Conservation (phyloP, 2,888 invertebrate genomes). For the Acrocera orbiculus region DNA sequence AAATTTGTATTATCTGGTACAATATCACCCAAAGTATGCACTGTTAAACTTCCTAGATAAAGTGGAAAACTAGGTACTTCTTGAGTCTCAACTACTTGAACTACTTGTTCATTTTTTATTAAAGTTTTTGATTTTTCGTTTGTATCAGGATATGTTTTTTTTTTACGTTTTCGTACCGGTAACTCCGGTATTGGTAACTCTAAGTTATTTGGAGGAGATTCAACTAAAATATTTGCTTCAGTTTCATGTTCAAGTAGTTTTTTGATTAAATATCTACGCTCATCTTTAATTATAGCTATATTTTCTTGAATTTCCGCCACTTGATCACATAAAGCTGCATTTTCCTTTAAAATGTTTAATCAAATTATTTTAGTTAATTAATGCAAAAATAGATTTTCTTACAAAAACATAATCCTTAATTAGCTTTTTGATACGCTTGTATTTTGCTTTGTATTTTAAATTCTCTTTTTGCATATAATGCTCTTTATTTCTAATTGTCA, state of each 20-base stretch:
- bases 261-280: slow-evolving; percentile 59
- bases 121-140: slow-evolving; percentile 6
- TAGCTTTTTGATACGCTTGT: slow-evolving; percentile 40
- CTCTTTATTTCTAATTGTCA: too few relatives aligned
- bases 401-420: slow-evolving; percentile 50
- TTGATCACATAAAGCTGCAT: slow-evolving; percentile 75
- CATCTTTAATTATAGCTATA: slow-evolving; percentile 61
- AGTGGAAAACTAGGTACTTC: slow-evolving; percentile 59
- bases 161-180: slow-evolving; percentile 20
- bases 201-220: neutral
- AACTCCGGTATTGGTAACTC: slow-evolving; percentile 7
- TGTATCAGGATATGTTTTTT: slow-evolving; percentile 16
- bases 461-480: slow-evolving; percentile 9
- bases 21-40: slow-evolving; percentile 62
- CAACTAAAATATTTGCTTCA: slow-evolving; percentile 10
- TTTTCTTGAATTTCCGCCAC: slow-evolving; percentile 70
- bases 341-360: slow-evolving; percentile 40
- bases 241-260: slow-evolving; percentile 53
- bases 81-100: slow-evolving; percentile 20
- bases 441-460: slow-evolving; percentile 42
- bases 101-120: slow-evolving; percentile 5
- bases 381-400: slow-evolving; percentile 20
- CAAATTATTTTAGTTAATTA: neutral
- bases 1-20: slow-evolving; percentile 46
- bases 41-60: slow-evolving; percentile 36